Evolutionary conservation across 2,888 invertebrate species (phyloP).

Genomic region (Drosophila hamatofila): DNA sequence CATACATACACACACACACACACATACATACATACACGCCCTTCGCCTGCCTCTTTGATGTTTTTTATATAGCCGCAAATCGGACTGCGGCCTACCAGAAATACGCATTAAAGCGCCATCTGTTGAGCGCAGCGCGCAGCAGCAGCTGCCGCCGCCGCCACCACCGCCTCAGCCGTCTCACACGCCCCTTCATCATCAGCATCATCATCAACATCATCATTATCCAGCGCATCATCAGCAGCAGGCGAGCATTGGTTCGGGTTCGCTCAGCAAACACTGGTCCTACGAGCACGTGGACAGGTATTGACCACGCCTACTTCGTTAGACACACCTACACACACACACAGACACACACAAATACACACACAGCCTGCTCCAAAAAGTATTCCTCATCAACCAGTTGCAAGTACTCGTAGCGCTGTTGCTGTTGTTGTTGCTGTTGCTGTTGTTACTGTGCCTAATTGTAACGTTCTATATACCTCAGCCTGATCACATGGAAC

Average conservation of each 20-base stretch:
- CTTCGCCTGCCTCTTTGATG: slow-evolving; percentile 23
- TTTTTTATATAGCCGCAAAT: slow-evolving; percentile 86
- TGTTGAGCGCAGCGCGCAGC: slow-evolving; percentile 88
- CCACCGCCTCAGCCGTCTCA: slow-evolving; percentile 20
- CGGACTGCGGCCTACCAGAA: slow-evolving; percentile 88
- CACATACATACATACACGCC: slow-evolving; percentile 8
- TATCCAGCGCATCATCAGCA: slow-evolving; percentile 68
- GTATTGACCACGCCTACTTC: slow-evolving; percentile 75
- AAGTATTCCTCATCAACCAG: neutral
- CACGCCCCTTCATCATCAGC: slow-evolving; percentile 48
- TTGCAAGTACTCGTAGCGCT: slow-evolving; percentile 57
- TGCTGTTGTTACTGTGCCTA: slow-evolving; percentile 43
- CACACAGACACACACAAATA: neutral
- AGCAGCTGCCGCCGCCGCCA: slow-evolving; percentile 23
- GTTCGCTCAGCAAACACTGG: slow-evolving; percentile 83
- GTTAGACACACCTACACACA: slow-evolving; percentile 27
- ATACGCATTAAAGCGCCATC: slow-evolving; percentile 93
- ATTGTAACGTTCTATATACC: slow-evolving; percentile 13
- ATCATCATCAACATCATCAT: slow-evolving; percentile 45
- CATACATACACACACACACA: slow-evolving; percentile 1
- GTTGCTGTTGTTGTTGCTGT: slow-evolving; percentile 60
- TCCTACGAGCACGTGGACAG: slow-evolving; percentile 84
- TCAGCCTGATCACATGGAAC: slow-evolving; percentile 19
- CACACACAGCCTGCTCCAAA: neutral
- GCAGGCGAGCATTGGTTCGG: slow-evolving; percentile 87